A percentile compares a stretch with the other conserved stretches of the same genome.
These are phyloP conservation scores for Aphaenogaster floridana DNA, from an alignment of 1,140 invertebrate genomes.

Conservation along the genomic window DNA sequence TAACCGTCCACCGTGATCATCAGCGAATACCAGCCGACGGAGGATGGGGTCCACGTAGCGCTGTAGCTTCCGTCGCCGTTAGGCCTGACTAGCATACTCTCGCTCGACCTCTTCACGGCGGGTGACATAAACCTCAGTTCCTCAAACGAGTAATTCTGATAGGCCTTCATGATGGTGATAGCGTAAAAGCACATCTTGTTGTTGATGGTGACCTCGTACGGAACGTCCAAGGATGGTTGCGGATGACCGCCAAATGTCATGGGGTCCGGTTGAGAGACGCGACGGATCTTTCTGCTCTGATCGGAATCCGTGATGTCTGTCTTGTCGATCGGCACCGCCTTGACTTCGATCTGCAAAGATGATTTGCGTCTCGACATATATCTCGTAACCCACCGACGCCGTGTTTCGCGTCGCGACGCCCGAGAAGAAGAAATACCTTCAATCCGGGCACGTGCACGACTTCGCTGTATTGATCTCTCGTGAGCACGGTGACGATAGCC, in stretches of 20 bases:
- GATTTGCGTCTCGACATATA: constrained; percentile 5
- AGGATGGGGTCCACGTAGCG: constrained; percentile 97
- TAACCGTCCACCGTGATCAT: constrained; percentile 96
- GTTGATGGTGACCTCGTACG: constrained; percentile 95
- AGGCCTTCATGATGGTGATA: constrained; percentile 97
- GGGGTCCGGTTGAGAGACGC: constrained; percentile 90
- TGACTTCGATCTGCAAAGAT: constrained; percentile 88
- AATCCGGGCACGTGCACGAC: constrained; percentile 94
- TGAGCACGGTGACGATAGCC: constrained; percentile 93
- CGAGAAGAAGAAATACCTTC: constrained; percentile 88
- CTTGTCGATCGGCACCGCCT: constrained; percentile 91
- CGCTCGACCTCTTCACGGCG: constrained; percentile 91
- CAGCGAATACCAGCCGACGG: constrained; percentile 96
- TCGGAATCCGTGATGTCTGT: constrained; percentile 87
- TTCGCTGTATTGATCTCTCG: constrained; percentile 97
- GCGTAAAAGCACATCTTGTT: constrained; percentile 98
- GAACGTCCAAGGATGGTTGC: constrained; percentile 90
- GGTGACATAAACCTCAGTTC: constrained; percentile 95
- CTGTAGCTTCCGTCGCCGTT: constrained; percentile 96
- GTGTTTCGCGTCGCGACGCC: neutral
- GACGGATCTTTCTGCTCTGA: constrained; percentile 87
- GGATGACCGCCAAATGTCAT: constrained; percentile 92
- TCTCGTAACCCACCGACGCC: neutral
- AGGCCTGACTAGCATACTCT: constrained; percentile 94
- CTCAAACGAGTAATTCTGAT: constrained; percentile 98